Evolutionary conservation across 2,113 vertebrate species (phyloP).

Genomic region (Pterophyllum scalare): DNA sequence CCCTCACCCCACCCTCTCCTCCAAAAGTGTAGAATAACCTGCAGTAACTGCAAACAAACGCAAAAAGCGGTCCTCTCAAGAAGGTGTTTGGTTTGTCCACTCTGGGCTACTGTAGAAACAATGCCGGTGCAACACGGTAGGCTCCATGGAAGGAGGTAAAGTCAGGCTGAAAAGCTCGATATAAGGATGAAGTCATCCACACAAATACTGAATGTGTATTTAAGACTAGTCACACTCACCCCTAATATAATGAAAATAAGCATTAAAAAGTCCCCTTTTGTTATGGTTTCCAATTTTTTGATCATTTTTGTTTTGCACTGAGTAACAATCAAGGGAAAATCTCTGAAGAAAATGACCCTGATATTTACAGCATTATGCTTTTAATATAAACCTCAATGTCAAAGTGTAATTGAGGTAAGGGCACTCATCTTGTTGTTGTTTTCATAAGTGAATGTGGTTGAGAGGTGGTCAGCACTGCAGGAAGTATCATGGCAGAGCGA

Average conservation of each 20-base stretch:
- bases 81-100: background rate
- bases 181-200: no score
- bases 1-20: background rate
- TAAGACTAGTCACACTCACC: background rate
- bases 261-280: background rate
- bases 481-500: slow-evolving; percentile 1
- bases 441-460: background rate
- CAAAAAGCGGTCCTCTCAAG: background rate
- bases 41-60: background rate
- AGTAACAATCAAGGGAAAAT: background rate
- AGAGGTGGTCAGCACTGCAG: slow-evolving; percentile 1
- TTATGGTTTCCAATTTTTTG: background rate
- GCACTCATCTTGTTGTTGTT: background rate
- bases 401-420: background rate
- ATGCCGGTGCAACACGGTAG: background rate
- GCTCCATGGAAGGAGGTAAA: background rate
- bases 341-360: background rate
- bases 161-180: background rate
- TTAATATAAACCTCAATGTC: background rate
- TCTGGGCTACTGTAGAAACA: background rate
- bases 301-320: background rate
- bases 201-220: no score
- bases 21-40: background rate
- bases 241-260: background rate
- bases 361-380: background rate